Base-by-base conservation (phyloP, 2,113 vertebrate genomes). In the Ariopsis seemanni region DNA sequence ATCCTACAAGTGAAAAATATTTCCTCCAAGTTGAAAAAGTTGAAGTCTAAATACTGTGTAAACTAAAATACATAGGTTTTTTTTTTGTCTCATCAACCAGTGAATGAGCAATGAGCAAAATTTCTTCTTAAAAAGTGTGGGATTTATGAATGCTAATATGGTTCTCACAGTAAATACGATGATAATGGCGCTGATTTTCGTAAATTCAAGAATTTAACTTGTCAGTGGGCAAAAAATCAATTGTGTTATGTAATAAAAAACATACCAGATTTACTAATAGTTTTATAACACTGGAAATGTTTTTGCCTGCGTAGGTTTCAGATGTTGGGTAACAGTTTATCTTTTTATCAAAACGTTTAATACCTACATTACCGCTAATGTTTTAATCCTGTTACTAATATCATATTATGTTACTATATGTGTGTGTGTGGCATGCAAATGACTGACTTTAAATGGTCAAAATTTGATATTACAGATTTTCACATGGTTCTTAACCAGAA, bases 1-100 rank as follows among this genome's bases (percentile, higher is more conserved):
- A 85, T 82, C 57, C 58, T 87, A 86, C 84, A 80, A 84, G 53
- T 80, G 50, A 83, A 90, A 90, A 89, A 79, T 20, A 42, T 20
- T 67, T 62, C 60, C 27, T 53, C 42, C n/a, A 22, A 84, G 42
- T 27, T 17, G 15, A 52, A 65, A 48, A 79, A 8, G 58, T 81
- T 27, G 55, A 81, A 34, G 78, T 57, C 20, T 82, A 83, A 83
- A 57, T 18, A 60, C 20, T 69, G 30, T 58, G 27, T 10, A 27
- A 48, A 77, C 75, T 42, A 63, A 77, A 85, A 63, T 62, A 17
- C 15, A 7, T 15, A 5, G 58, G 30, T 42, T 57, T 80, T 30
- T 20, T 58, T 74, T 15, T 6, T 18, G 1, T 0, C 18, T 15
- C 50, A 53, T 48, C 30, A 34, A 77, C 20, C 22, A 53, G 22